Conservation (phyloP, 2,888 invertebrate species). For the Nyleta sp. region DNA sequence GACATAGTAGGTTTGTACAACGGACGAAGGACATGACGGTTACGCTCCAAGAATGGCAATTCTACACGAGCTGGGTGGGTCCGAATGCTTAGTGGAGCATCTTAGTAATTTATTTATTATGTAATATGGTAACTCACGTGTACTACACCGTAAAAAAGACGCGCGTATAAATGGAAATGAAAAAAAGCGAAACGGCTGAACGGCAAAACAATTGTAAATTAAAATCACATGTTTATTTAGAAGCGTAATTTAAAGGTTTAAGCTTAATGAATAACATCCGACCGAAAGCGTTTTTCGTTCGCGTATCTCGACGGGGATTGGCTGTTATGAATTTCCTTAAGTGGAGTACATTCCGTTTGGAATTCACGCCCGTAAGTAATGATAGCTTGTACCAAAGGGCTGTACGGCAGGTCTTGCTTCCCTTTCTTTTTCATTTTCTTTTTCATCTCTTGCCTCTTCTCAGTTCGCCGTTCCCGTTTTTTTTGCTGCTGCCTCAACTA, state of each 20-base stretch:
- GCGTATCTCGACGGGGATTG: slow-evolving; percentile 35
- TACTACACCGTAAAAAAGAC: slow-evolving; percentile 1
- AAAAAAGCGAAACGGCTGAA: neutral
- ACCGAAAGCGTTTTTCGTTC: slow-evolving; percentile 30
- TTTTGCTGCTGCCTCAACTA: slow-evolving; percentile 21
- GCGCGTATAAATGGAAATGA: neutral
- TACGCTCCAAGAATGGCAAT: too few relatives aligned
- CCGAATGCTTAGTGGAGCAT: too few relatives aligned
- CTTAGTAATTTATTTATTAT: slow-evolving; percentile 1
- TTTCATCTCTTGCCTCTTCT: slow-evolving; percentile 51
- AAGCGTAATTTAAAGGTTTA: neutral
- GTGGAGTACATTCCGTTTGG: slow-evolving; percentile 62
- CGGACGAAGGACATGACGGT: too few relatives aligned
- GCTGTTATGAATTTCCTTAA: slow-evolving; percentile 62
- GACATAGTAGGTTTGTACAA: too few relatives aligned
- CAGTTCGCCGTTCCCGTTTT: slow-evolving; percentile 33
- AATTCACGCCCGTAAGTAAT: slow-evolving; percentile 65
- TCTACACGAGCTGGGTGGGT: too few relatives aligned
- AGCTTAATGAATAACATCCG: slow-evolving; percentile 40
- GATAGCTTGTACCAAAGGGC: slow-evolving; percentile 62
- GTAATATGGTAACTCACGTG: slow-evolving; percentile 10
- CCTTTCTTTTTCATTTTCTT: slow-evolving; percentile 55
- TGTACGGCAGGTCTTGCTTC: slow-evolving; percentile 51
- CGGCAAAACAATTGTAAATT: slow-evolving; percentile 4
- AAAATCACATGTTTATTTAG: slow-evolving; percentile 25